phyloP scores from a whole-genome alignment of 1,140 invertebrate species.

The Theocolax elegans region DNA sequence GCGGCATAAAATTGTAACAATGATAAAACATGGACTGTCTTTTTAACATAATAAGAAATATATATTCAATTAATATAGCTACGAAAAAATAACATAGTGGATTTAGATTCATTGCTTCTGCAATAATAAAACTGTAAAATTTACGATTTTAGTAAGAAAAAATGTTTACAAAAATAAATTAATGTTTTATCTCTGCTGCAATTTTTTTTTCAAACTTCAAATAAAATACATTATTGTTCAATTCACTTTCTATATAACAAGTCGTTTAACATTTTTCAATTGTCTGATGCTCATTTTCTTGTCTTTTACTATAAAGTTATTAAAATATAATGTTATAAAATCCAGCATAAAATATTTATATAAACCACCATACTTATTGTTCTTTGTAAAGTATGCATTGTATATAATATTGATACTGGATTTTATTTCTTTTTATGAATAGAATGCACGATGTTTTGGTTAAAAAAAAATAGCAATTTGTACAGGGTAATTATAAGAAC shows the following conservation, averaged over 20 bases:
- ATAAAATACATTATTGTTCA: background rate
- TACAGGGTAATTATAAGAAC: constrained; percentile 7
- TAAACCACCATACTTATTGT: background rate
- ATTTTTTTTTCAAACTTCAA: background rate
- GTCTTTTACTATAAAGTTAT: constrained; percentile 1
- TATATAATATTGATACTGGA: background rate
- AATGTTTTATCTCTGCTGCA: constrained; percentile 10
- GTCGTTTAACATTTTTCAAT: constrained; percentile 1
- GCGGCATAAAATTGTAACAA: constrained; percentile 1
- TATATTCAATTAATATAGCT: constrained; percentile 5
- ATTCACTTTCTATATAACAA: background rate
- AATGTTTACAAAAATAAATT: background rate
- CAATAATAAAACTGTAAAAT: background rate
- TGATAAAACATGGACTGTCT: constrained; percentile 23
- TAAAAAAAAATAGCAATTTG: background rate
- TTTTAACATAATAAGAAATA: background rate
- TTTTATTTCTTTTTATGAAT: background rate
- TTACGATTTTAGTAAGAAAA: background rate
- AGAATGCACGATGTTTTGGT: background rate
- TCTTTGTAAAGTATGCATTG: background rate
- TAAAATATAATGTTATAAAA: no score
- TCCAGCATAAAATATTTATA: no score
- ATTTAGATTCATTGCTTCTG: constrained; percentile 3
- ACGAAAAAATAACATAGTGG: background rate
- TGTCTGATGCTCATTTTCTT: background rate